A percentile compares a stretch with the other conserved stretches of the same genome.
phyloP scores from a whole-genome alignment of 2,113 vertebrate species.

The Mesembrinibis cayennensis region DNA sequence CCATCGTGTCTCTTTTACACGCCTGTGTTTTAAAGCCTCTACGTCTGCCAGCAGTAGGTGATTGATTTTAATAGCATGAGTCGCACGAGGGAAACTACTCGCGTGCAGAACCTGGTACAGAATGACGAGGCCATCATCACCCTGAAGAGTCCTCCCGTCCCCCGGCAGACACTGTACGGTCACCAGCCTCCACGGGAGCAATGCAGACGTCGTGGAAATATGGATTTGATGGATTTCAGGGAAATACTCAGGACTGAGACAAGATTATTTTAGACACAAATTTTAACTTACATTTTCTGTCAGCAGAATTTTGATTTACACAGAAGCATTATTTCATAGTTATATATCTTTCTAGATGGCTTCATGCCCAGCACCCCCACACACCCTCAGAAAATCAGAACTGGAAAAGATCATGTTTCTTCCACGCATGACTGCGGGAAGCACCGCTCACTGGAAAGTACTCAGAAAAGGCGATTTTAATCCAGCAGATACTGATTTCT shows the following conservation, averaged over 20 bases:
- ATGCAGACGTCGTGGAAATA: fast-evolving
- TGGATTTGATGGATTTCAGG: neutral
- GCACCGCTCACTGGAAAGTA: neutral
- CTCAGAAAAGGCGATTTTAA: neutral
- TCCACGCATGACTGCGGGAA: neutral
- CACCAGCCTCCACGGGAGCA: neutral
- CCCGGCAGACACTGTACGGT: neutral
- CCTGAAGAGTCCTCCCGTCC: neutral
- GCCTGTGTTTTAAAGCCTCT: neutral
- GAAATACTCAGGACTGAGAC: neutral
- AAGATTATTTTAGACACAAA: neutral
- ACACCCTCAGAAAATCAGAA: neutral
- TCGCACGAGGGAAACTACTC: neutral
- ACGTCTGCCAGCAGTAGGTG: neutral
- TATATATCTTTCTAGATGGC: neutral
- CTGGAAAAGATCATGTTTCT: neutral
- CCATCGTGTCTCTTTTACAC: neutral
- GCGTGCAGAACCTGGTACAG: neutral
- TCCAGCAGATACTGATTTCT: neutral
- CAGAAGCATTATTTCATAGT: neutral
- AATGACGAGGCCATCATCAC: fast-evolving
- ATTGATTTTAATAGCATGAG: neutral
- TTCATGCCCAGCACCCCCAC: neutral
- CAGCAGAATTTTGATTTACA: neutral
- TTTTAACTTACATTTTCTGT: neutral